These are phyloP conservation scores for Meliscaeva auricollis DNA, from an alignment of 2,888 invertebrate species.

Conservation along the genomic window DNA sequence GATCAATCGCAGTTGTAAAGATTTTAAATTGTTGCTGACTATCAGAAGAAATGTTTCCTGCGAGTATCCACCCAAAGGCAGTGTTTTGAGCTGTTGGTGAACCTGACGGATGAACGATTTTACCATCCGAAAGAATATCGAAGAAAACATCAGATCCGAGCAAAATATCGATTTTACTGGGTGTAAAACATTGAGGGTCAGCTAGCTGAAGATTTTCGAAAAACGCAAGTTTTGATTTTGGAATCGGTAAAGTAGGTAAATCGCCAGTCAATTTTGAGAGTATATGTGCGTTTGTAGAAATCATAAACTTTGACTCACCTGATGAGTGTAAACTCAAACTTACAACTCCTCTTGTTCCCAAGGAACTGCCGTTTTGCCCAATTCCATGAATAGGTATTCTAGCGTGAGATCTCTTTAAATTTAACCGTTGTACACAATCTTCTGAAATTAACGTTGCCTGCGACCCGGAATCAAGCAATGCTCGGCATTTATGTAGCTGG, in stretches of 20 bases:
- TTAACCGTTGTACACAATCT: slow-evolving; percentile 11
- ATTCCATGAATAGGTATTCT: slow-evolving; percentile 26
- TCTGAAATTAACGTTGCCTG: slow-evolving; percentile 50
- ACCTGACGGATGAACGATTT: slow-evolving; percentile 23
- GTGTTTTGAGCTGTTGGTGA: slow-evolving; percentile 30
- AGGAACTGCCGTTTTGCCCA: neutral
- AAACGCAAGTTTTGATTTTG: neutral
- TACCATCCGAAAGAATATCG: slow-evolving; percentile 21
- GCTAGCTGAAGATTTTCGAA: slow-evolving; percentile 32
- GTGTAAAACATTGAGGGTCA: slow-evolving; percentile 17
- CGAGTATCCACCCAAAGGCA: slow-evolving; percentile 34
- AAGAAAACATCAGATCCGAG: slow-evolving; percentile 52
- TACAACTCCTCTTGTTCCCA: slow-evolving; percentile 36
- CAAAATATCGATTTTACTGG: slow-evolving; percentile 48
- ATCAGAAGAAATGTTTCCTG: slow-evolving; percentile 18
- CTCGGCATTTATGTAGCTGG: slow-evolving; percentile 23
- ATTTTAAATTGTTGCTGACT: slow-evolving; percentile 5
- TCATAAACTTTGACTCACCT: neutral
- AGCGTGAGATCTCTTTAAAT: slow-evolving; percentile 29
- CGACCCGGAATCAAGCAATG: slow-evolving; percentile 35
- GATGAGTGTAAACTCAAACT: slow-evolving; percentile 17
- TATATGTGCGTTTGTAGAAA: slow-evolving; percentile 31
- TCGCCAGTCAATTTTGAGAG: slow-evolving; percentile 12
- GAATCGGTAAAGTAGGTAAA: slow-evolving; percentile 14
- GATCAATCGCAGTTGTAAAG: neutral